Conservation (phyloP, 2,797 vertebrate species). For the Rhynchonycteris naso region DNA sequence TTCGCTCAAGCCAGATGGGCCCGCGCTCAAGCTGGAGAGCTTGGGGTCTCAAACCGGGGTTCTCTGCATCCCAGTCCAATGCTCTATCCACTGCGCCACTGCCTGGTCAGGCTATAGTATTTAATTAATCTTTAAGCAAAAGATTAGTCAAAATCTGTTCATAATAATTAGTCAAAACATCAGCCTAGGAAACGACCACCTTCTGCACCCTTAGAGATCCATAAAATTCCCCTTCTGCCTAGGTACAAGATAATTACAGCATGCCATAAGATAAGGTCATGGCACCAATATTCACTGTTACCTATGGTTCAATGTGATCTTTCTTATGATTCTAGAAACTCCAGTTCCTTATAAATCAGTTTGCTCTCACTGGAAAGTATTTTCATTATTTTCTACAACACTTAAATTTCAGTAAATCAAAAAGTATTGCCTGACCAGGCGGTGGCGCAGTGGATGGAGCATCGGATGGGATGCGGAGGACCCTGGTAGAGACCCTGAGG, state of each 20-base stretch:
- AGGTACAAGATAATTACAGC: not conserved
- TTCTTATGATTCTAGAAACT: conserved; percentile 38
- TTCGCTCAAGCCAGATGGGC: too few relatives aligned
- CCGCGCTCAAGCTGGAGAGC: too few relatives aligned
- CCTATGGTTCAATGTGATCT: not conserved
- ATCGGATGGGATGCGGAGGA: too few relatives aligned
- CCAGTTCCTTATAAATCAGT: not conserved
- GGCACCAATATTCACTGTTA: not conserved
- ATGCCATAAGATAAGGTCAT: not conserved
- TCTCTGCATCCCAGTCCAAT: too few relatives aligned
- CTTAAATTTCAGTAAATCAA: conserved; percentile 50
- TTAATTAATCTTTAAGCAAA: conserved; percentile 35
- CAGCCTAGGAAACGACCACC: conserved; percentile 38
- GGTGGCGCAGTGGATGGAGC: too few relatives aligned
- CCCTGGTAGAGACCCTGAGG: too few relatives aligned
- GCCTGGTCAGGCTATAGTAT: too few relatives aligned
- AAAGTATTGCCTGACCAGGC: not conserved
- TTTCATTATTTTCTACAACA: conserved; percentile 42
- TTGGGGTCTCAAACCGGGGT: too few relatives aligned
- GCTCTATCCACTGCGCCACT: too few relatives aligned
- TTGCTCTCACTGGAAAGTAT: conserved; percentile 13
- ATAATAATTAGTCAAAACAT: conserved; percentile 30
- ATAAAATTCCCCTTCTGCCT: conserved; percentile 31
- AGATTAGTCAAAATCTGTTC: not conserved
- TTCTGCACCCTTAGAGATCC: not conserved